Evolutionary conservation across 64 coral and sea anemone species (phyloP).

Genomic region (Astreopora myriophthalma): DNA sequence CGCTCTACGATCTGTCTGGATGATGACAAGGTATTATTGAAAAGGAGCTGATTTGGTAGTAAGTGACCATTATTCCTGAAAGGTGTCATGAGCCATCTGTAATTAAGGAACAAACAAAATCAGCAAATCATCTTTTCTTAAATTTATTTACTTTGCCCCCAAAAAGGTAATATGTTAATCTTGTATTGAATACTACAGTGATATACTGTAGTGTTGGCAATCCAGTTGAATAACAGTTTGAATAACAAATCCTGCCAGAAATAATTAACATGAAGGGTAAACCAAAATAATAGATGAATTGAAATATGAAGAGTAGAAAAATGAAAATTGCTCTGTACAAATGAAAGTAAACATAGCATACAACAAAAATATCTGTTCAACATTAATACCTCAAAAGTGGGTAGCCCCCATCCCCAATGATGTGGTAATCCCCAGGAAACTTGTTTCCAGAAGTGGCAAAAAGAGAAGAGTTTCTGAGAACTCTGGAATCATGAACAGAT

Average conservation of each 20-base stretch:
- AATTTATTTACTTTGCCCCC: neutral
- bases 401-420: constrained; percentile 48
- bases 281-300: too few species aligned
- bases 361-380: neutral
- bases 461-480: constrained; percentile 24
- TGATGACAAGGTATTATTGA: constrained; percentile 5
- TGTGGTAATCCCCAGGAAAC: constrained; percentile 6
- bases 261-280: too few species aligned
- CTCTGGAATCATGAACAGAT: neutral
- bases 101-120: neutral
- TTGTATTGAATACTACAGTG: too few species aligned
- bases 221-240: too few species aligned
- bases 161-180: too few species aligned
- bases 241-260: too few species aligned
- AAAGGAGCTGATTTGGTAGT: neutral
- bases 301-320: neutral
- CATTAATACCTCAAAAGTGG: constrained; percentile 14
- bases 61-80: neutral
- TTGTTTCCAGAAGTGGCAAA: neutral
- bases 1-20: neutral
- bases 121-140: neutral
- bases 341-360: neutral
- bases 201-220: too few species aligned
- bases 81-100: constrained; percentile 9
- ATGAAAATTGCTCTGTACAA: too few species aligned